Base-by-base conservation (phyloP, 2,797 vertebrate genomes). In the Hipposideros larvatus region DNA sequence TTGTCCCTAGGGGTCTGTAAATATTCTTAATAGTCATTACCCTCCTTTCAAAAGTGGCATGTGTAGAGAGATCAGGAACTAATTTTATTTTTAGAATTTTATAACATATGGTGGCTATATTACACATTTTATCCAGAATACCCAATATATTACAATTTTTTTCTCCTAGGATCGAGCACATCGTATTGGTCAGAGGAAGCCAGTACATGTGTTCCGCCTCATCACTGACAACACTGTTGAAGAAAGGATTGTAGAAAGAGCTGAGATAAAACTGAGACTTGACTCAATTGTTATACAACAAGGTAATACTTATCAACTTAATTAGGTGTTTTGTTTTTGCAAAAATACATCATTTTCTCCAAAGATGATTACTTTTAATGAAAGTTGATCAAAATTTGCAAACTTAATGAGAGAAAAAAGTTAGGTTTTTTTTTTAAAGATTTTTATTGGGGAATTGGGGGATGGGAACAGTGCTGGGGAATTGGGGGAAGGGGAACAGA, bases 231-330 rank as follows among this genome's bases (percentile, higher is more conserved):
- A 99, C 96, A 99, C 99, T 89, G 98, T 99, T 96, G 99, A 99
- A 98, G 99, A 99, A 97, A 98, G 99, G 96, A 99, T 99, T 98
- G 99, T 99, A 97, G 99, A 99, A 97, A 98, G 99, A 98, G 99
- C 99, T 79, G 99, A 99, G 98, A 98, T 99, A 98, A 99, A 99
- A 97, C 97, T 99, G 96, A 98, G 99, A 34, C 98, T 99, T 95
- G 99, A 99, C 94, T 99, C 99, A 88, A 99, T 99, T 98, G 99
- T 99, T 96, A 99, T 99, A 98, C 99, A 99, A 94, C 99, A 99
- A 99, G 99, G 99, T 99, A 37, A 95, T 96, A 90, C 96, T 65
- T 85, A 37, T 84, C 91, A 85, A 91, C 28, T 66, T 91, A 46
- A 48, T 87, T 85, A 94, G 66, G 28, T 96, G 1, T 1, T 41